These are phyloP conservation scores for Diuraphis noxia DNA, from an alignment of 1,140 invertebrate species.

Conservation along the genomic window DNA sequence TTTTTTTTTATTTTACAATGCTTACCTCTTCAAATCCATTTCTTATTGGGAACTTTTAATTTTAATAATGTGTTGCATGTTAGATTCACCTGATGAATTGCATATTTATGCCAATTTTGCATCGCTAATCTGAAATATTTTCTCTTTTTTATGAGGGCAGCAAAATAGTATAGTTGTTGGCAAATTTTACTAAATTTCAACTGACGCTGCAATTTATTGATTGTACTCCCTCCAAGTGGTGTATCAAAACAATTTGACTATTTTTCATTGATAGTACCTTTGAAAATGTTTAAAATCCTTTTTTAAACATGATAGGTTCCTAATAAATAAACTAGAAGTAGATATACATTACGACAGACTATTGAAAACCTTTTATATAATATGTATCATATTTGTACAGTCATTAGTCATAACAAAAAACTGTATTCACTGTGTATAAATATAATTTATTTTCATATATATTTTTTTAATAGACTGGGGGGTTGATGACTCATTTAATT, in stretches of 20 bases:
- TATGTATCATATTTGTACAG: neutral
- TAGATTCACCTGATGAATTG: conserved; percentile 26
- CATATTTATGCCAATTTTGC: conserved; percentile 13
- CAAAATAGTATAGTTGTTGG: neutral
- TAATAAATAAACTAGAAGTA: neutral
- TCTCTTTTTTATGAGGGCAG: neutral
- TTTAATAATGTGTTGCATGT: neutral
- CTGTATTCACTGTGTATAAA: neutral
- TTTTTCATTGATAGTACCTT: neutral
- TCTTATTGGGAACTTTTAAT: neutral
- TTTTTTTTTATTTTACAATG: neutral
- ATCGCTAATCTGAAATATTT: conserved; percentile 18
- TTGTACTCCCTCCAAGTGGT: neutral
- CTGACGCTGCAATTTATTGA: neutral
- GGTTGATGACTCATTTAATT: conserved; percentile 7
- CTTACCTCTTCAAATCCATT: neutral
- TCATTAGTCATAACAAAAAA: neutral
- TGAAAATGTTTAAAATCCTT: neutral
- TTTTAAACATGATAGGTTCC: neutral
- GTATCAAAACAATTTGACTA: neutral
- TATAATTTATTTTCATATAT: neutral
- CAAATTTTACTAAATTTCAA: neutral
- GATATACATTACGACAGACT: neutral
- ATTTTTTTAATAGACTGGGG: neutral
- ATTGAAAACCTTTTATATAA: neutral